Evolutionary conservation across 1,140 invertebrate genomes (phyloP).

Genomic region (Harpegnathos saltator): DNA sequence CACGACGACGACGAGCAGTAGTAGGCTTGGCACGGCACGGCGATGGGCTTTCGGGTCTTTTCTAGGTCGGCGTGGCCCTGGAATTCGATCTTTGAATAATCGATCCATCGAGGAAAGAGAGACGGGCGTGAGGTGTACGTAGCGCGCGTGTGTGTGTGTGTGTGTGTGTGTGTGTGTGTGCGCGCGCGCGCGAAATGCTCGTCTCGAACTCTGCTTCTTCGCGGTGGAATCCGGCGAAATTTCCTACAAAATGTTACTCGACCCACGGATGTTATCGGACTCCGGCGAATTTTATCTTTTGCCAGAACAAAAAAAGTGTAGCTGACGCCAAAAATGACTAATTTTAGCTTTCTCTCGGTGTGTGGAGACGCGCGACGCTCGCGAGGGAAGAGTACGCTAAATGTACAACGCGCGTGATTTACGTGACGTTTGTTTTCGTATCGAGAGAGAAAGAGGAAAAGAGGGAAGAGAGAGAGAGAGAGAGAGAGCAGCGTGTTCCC

Average conservation of each 20-base stretch:
- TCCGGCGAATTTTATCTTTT: too few relatives aligned
- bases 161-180: too few relatives aligned
- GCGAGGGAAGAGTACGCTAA: too few relatives aligned
- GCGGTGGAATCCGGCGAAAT: too few relatives aligned
- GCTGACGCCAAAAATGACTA: not conserved
- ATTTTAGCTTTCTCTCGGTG: too few relatives aligned
- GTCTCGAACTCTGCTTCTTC: too few relatives aligned
- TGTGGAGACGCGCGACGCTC: too few relatives aligned
- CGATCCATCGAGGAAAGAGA: conserved; percentile 51
- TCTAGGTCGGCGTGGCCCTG: conserved; percentile 59
- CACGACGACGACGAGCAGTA: conserved; percentile 43
- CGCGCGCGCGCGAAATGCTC: too few relatives aligned
- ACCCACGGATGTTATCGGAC: too few relatives aligned
- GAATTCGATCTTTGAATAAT: conserved; percentile 69
- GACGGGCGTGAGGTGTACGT: not conserved
- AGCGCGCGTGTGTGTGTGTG: too few relatives aligned
- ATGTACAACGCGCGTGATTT: too few relatives aligned
- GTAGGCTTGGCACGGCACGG: not conserved
- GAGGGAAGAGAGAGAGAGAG: conserved; percentile 27
- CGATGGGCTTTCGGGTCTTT: conserved; percentile 46
- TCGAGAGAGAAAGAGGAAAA: conserved; percentile 10
- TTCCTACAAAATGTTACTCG: too few relatives aligned
- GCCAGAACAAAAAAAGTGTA: conserved; percentile 4
- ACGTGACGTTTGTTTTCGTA: conserved; percentile 45
- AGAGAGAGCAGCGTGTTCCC: conserved; percentile 10